These are phyloP conservation scores for Cygnus buccinator DNA, from an alignment of 2,113 vertebrate genomes.

Conservation along the genomic window DNA sequence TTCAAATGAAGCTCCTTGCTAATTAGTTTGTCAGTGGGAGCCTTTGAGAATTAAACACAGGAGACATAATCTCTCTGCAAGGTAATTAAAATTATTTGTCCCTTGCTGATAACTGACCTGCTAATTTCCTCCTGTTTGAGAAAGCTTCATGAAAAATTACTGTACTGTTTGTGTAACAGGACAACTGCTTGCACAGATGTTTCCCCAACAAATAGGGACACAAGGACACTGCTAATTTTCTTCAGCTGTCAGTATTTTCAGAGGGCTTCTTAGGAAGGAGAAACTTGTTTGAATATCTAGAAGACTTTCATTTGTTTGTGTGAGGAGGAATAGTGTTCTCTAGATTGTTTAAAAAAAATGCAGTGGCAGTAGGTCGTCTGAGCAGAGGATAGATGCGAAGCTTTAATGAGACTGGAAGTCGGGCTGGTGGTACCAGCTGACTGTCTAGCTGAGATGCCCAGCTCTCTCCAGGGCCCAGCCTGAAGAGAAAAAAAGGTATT, in stretches of 20 bases:
- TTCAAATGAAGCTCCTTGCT: constrained; percentile 2
- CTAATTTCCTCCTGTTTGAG: neutral
- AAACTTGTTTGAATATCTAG: neutral
- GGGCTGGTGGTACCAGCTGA: neutral
- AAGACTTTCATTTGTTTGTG: neutral
- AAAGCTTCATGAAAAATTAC: constrained; percentile 11
- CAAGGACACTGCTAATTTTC: neutral
- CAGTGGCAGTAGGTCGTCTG: neutral
- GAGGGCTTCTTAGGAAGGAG: neutral
- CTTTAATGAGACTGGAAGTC: neutral
- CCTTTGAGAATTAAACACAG: constrained; percentile 4
- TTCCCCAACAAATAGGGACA: neutral
- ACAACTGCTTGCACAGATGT: neutral
- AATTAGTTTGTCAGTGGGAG: constrained; percentile 38
- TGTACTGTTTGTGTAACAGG: neutral
- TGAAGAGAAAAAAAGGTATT: neutral
- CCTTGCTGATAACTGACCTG: constrained; percentile 33
- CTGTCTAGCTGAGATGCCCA: neutral
- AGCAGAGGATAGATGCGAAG: neutral
- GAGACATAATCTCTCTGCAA: neutral
- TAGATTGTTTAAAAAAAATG: neutral
- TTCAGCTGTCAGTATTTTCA: neutral
- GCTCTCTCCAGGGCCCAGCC: neutral
- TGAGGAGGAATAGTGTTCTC: neutral
- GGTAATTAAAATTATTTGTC: constrained; percentile 61